Base-by-base conservation (phyloP, 2,797 vertebrate genomes). In the Pseudochirops corinnae region DNA sequence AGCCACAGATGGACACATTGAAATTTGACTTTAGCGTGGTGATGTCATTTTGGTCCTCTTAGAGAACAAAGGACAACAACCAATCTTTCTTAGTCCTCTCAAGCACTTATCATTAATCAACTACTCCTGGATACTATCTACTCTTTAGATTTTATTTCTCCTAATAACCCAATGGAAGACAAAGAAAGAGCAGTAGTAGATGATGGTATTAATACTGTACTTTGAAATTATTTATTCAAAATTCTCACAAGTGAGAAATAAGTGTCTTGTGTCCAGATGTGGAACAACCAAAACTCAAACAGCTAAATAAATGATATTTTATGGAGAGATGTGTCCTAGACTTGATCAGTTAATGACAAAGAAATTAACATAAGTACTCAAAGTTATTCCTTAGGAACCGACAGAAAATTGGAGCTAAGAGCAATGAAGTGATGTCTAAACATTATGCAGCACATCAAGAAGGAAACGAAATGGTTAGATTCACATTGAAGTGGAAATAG, bases 341-440 rank as follows among this genome's bases (percentile, higher is more conserved):
- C 99, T 99, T 90, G 99, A 99, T 97, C 99, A 99, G 16, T 99
- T 99, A 26, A 98, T 99, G 90, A 99, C 99, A 96, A 99, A 99
- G 98, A 99, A 99, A 98, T 99, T 99, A 94, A 99, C 99, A 4
- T 99, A 99, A 92, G 99, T 99, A 1, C 99, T 99, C 50, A 99
- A 99, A 98, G 97, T 96, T 0, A 92, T 99, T 94, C 99, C 99
- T 11, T 99, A 99, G 31, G 99, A 99, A 0, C 97, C 99, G 97
- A 99, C 99, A 28, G 99, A 99, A 98, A 99, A 99, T 97, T 7
- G 99, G 99, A 0, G 98, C 99, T 95, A 99, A 99, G 97, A 99
- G 98, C 10, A 99, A 99, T 82, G 99, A 99, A 95, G 98, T 99
- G 67, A 99, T 99, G 96, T 99, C 99, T 62, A 99, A 99, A 93